These are phyloP conservation scores for Aphodius sticticus DNA, from an alignment of 2,888 invertebrate species.

Conservation along the genomic window DNA sequence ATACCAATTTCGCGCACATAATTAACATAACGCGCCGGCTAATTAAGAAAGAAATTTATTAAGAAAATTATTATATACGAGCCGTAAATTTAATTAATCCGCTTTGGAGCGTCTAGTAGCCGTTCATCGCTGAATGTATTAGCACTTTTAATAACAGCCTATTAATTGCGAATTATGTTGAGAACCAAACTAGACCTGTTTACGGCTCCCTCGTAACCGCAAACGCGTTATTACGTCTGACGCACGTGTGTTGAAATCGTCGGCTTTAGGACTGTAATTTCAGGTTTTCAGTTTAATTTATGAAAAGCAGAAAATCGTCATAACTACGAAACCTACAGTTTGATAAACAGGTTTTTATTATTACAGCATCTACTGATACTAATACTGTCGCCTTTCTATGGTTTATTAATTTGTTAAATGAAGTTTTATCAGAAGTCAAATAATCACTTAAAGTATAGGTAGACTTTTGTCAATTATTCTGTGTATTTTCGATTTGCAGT, in stretches of 20 bases:
- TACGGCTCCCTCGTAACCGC: not conserved
- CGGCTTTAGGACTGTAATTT: too few species aligned
- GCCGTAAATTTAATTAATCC: constrained; percentile 4
- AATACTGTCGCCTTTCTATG: too few species aligned
- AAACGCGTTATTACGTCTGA: not conserved
- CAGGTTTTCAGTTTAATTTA: too few species aligned
- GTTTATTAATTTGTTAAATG: too few species aligned
- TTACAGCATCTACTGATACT: too few species aligned
- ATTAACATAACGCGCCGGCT: not conserved
- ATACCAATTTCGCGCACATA: not conserved
- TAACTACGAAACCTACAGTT: too few species aligned
- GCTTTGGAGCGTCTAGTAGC: not conserved
- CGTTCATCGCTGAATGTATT: not conserved
- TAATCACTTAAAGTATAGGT: too few species aligned
- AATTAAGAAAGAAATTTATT: not conserved
- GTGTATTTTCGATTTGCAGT: too few species aligned
- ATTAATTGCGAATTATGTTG: constrained; percentile 4
- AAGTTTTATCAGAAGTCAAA: too few species aligned
- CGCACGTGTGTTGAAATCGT: not conserved
- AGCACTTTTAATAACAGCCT: not conserved
- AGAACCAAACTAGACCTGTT: not conserved
- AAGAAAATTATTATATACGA: constrained; percentile 4
- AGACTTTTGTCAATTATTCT: too few species aligned
- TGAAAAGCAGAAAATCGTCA: too few species aligned
- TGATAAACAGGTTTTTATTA: too few species aligned